These are phyloP conservation scores for Pempheris klunzingeri DNA, from an alignment of 2,797 vertebrate genomes.

Conservation along the genomic window DNA sequence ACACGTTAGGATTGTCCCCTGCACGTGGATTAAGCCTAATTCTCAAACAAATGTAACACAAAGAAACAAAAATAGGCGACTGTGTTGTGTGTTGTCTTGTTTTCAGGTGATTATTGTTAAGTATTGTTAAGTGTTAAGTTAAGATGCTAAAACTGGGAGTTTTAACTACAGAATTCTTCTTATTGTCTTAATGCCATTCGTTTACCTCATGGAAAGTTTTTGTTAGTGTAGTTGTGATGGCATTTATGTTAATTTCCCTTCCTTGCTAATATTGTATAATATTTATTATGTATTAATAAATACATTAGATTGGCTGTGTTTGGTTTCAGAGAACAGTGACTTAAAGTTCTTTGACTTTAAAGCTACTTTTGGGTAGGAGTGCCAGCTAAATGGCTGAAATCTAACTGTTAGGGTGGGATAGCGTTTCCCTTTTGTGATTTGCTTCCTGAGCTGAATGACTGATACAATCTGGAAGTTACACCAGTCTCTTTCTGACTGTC, in stretches of 20 bases:
- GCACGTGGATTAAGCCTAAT: neutral
- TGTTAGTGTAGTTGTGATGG: neutral
- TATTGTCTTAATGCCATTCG: neutral
- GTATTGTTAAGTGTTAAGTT: too few species aligned
- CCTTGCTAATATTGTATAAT: neutral
- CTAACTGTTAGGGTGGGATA: neutral
- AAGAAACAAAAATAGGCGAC: too few species aligned
- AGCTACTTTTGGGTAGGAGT: neutral
- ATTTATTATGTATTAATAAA: neutral
- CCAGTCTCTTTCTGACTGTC: neutral
- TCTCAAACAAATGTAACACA: neutral
- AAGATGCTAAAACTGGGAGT: neutral
- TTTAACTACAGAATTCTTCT: neutral
- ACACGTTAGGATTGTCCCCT: neutral
- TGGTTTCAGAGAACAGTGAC: neutral
- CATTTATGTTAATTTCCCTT: neutral
- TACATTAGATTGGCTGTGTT: neutral
- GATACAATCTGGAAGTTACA: neutral
- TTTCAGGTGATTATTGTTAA: neutral
- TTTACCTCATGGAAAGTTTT: neutral
- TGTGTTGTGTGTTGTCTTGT: too few species aligned
- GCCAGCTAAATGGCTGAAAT: neutral
- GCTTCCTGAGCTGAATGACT: neutral
- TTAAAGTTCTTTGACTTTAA: neutral
- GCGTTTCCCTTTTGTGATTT: constrained; percentile 7